Evolutionary conservation across 2,113 vertebrate genomes (phyloP).

Genomic region (Corvus hawaiiensis): DNA sequence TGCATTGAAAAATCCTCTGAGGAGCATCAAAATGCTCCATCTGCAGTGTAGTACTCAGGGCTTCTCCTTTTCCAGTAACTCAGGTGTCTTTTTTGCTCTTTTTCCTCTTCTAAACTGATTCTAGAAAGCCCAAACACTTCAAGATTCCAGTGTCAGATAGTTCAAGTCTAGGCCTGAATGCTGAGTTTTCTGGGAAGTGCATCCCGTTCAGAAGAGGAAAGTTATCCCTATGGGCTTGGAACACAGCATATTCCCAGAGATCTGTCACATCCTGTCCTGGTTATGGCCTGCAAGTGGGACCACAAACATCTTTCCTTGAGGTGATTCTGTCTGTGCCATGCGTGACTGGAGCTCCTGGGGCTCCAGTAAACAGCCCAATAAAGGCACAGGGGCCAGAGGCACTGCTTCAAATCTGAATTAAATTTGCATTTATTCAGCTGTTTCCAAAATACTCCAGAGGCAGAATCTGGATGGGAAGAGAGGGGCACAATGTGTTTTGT

Average conservation of each 20-base stretch:
- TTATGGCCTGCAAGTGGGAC: neutral
- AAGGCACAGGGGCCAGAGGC: neutral
- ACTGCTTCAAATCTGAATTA: neutral
- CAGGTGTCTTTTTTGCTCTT: neutral
- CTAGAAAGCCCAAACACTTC: neutral
- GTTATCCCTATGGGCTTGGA: neutral
- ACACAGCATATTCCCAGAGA: neutral
- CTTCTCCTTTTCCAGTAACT: neutral
- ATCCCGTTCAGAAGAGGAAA: neutral
- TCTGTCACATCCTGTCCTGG: neutral
- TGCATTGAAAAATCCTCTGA: neutral
- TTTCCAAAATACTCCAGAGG: neutral
- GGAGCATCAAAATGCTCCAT: neutral
- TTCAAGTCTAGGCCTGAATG: neutral
- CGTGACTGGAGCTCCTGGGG: accelerated
- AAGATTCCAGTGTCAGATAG: neutral
- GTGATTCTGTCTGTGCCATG: neutral
- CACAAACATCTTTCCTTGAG: neutral
- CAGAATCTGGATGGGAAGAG: neutral
- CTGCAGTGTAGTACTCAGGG: neutral
- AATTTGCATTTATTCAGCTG: neutral
- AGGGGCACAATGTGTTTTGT: neutral
- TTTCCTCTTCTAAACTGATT: neutral
- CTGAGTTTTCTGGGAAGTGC: neutral
- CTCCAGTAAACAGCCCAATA: neutral